phyloP scores from a whole-genome alignment of 2,797 vertebrate genomes.

The Thripadectes ignobilis region DNA sequence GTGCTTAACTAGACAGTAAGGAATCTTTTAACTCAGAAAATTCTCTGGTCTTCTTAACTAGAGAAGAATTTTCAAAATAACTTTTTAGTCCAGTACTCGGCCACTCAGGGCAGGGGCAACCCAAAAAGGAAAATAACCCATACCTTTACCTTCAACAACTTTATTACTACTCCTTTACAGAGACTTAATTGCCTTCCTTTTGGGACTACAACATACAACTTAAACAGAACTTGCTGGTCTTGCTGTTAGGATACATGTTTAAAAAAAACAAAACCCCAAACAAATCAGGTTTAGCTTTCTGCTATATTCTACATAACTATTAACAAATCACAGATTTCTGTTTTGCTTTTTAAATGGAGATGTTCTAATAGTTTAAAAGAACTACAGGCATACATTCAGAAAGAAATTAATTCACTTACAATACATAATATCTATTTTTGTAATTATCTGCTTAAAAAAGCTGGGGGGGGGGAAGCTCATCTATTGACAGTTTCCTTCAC shows the following conservation, averaged over 20 bases:
- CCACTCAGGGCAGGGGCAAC: background rate
- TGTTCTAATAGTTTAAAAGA: background rate
- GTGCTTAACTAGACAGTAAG: background rate
- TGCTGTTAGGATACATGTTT: background rate
- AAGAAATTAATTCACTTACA: background rate
- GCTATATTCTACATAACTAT: background rate
- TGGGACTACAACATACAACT: fast-evolving
- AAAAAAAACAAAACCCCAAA: background rate
- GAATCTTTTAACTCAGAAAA: background rate
- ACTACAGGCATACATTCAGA: background rate
- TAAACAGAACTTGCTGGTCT: background rate
- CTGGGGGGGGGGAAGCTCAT: background rate
- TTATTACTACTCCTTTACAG: background rate
- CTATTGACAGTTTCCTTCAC: background rate
- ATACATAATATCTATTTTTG: background rate
- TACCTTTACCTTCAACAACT: background rate
- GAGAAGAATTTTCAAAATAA: background rate
- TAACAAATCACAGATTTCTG: background rate
- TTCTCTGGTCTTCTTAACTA: background rate
- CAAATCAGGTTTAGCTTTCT: background rate
- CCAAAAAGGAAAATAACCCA: background rate
- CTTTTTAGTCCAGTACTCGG: background rate
- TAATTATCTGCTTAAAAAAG: background rate
- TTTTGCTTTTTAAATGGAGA: background rate
- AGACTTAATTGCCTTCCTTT: background rate